Conservation (phyloP, 2,888 invertebrate genomes). For the Cephus sareptanus region DNA sequence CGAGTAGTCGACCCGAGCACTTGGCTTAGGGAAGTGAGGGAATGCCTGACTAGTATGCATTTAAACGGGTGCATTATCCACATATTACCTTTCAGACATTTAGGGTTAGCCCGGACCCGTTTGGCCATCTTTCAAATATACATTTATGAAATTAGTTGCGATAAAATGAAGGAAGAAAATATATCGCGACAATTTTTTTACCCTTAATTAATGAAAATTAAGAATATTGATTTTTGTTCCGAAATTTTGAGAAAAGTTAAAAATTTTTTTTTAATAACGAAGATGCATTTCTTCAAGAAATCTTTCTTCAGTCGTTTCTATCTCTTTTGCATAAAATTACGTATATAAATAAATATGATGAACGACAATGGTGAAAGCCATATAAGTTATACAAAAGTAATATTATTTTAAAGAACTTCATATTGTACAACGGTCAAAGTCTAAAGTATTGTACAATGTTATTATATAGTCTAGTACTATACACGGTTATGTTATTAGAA, state of each 20-base stretch:
- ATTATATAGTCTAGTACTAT: too few species aligned
- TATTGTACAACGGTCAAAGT: too few species aligned
- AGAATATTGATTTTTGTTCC: too few species aligned
- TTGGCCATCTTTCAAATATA: neutral
- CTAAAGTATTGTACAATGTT: too few species aligned
- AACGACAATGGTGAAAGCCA: too few species aligned
- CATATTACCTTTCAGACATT: conserved; percentile 16
- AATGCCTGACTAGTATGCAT: conserved; percentile 60
- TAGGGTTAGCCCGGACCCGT: neutral
- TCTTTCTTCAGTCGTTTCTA: neutral
- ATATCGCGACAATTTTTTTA: too few species aligned
- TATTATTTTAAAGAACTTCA: too few species aligned
- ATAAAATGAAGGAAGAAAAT: too few species aligned
- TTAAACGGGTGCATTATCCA: conserved; percentile 57
- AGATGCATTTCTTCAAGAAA: neutral
- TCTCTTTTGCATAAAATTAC: neutral
- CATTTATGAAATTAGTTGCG: neutral
- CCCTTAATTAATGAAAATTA: too few species aligned
- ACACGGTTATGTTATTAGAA: too few species aligned
- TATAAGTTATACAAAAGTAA: too few species aligned
- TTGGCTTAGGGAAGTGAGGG: conserved; percentile 44
- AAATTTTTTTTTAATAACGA: neutral
- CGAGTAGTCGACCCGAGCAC: conserved; percentile 23
- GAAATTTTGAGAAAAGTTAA: neutral
- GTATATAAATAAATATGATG: too few species aligned